These are phyloP conservation scores for Mythimna vitellina DNA, from an alignment of 2,888 invertebrate species.

Conservation along the genomic window DNA sequence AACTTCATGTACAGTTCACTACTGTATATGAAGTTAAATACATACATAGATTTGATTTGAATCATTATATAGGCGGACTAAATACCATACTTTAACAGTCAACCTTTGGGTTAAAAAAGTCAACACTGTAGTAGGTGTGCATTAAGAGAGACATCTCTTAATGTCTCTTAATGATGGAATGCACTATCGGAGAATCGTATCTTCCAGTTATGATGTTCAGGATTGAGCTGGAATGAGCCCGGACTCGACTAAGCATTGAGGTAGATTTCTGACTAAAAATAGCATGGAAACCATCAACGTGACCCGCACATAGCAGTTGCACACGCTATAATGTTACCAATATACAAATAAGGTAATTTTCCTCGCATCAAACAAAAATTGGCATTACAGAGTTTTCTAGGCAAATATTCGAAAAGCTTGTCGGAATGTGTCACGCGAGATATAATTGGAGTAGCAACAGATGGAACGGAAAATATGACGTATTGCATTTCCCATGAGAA, in stretches of 20 bases:
- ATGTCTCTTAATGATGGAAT: not conserved
- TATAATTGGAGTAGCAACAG: conserved; percentile 43
- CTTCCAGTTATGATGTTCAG: not conserved
- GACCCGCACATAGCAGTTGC: not conserved
- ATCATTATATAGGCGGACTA: no score
- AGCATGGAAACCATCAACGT: not conserved
- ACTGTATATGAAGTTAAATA: no score
- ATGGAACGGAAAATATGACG: conserved; percentile 39
- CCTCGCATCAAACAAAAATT: not conserved
- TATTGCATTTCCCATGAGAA: conserved; percentile 13
- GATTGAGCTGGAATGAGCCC: not conserved
- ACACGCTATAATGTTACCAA: no score
- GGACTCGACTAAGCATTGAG: not conserved
- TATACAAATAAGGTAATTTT: not conserved
- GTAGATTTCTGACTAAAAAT: not conserved
- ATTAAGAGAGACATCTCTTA: not conserved
- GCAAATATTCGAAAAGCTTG: conserved; percentile 28
- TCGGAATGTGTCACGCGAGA: conserved; percentile 16
- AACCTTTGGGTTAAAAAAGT: no score
- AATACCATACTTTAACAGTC: no score
- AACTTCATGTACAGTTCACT: no score
- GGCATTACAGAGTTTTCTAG: not conserved
- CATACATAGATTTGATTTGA: no score
- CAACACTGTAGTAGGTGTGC: no score
- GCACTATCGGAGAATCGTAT: not conserved